Evolutionary conservation across 2,888 invertebrate genomes (phyloP).

Genomic region (Thymelicus lineola): DNA sequence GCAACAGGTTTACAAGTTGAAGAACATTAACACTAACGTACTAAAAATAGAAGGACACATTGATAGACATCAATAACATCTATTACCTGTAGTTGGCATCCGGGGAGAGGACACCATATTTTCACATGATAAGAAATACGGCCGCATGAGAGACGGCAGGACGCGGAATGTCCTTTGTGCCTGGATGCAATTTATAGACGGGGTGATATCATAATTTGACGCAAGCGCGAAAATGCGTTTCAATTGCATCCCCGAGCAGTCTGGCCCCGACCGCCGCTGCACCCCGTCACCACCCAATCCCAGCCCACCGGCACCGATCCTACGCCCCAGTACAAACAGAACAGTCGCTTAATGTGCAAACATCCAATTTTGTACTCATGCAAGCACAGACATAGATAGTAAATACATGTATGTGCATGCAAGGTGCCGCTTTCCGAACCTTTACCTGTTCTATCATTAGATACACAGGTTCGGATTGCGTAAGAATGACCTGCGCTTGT

Average conservation of each 20-base stretch:
- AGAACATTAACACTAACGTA: not conserved
- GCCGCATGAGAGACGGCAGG: not conserved
- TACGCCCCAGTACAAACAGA: not conserved
- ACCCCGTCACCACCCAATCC: not conserved
- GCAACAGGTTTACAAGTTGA: not conserved
- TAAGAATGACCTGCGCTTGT: no score
- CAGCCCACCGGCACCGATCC: not conserved
- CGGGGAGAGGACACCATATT: not conserved
- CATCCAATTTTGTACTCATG: no score
- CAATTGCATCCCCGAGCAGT: constrained; percentile 21
- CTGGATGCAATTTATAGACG: constrained; percentile 15
- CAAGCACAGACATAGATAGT: no score
- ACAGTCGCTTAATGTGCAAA: not conserved
- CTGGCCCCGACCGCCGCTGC: not conserved
- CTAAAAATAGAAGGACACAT: not conserved
- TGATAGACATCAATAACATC: not conserved
- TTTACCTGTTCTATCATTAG: no score
- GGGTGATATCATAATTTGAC: constrained; percentile 26
- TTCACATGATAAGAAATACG: not conserved
- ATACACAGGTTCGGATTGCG: no score
- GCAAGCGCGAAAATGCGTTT: constrained; percentile 31
- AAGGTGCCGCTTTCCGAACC: no score
- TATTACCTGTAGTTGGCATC: not conserved
- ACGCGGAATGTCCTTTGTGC: constrained; percentile 22
- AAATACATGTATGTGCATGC: no score